Evolutionary conservation across 2,113 vertebrate species (phyloP).

Genomic region (Phainopepla nitens): DNA sequence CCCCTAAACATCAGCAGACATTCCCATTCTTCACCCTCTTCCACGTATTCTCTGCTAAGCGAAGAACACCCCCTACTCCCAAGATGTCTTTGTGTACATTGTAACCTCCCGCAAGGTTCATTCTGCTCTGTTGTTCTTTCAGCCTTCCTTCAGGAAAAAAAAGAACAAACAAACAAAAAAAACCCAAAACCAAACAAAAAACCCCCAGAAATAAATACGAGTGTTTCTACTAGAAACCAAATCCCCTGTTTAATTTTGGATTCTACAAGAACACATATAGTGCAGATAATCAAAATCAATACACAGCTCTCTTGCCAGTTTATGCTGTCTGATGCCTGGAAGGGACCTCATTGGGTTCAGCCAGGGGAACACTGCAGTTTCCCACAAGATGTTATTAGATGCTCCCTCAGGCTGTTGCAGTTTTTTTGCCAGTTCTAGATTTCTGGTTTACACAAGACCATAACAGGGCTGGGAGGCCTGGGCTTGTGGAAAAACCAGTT

Average conservation of each 20-base stretch:
- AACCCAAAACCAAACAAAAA: too few species aligned
- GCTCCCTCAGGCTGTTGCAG: background rate
- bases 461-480: background rate
- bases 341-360: background rate
- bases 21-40: fast-evolving
- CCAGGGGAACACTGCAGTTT: background rate
- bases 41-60: fast-evolving
- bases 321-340: background rate
- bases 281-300: background rate
- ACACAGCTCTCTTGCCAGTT: background rate
- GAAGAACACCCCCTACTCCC: fast-evolving
- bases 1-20: fast-evolving
- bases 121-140: background rate
- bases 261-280: background rate
- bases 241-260: background rate
- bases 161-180: background rate
- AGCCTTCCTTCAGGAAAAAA: background rate
- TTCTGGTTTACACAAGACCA: background rate
- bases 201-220: background rate
- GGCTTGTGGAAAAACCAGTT: background rate
- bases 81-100: background rate
- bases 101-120: background rate
- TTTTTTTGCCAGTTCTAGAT: background rate
- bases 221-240: background rate
- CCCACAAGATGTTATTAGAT: background rate